These are phyloP conservation scores for Spialia ferax DNA, from an alignment of 2,888 invertebrate genomes.

Conservation along the genomic window DNA sequence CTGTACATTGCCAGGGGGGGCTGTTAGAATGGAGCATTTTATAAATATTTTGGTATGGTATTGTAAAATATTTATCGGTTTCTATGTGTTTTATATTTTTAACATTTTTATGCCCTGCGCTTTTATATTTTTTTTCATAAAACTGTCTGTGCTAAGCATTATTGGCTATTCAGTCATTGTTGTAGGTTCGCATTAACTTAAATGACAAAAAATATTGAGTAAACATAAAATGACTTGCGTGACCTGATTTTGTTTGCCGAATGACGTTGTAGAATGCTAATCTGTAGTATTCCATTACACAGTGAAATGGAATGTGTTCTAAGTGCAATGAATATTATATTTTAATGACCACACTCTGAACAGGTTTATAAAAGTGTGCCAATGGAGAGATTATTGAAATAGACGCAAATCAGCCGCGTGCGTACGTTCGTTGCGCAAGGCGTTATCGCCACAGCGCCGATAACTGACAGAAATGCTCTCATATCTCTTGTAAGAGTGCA, in stretches of 20 bases:
- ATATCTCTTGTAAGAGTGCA: not conserved
- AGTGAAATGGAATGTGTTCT: not conserved
- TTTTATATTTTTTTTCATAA: too few species aligned
- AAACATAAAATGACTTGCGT: not conserved
- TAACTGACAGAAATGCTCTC: constrained; percentile 14
- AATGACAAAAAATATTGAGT: too few species aligned
- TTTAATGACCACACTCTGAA: constrained; percentile 4
- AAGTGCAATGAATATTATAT: constrained; percentile 20
- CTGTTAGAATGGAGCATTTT: too few species aligned
- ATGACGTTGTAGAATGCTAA: not conserved
- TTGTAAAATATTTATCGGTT: too few species aligned
- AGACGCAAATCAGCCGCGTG: constrained; percentile 33
- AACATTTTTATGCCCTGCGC: too few species aligned
- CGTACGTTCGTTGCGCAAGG: constrained; percentile 28
- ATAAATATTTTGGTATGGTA: too few species aligned
- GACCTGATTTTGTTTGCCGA: not conserved
- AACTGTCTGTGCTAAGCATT: too few species aligned
- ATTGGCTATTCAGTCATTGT: too few species aligned
- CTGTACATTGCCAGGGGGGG: too few species aligned
- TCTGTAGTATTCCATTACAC: not conserved
- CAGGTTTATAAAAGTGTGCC: constrained; percentile 26
- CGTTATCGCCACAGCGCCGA: not conserved
- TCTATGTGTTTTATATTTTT: too few species aligned
- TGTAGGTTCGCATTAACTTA: too few species aligned
- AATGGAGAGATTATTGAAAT: constrained; percentile 29